Conservation (phyloP, 2,797 vertebrate genomes). For the Oryzias dopingdopingensis region DNA sequence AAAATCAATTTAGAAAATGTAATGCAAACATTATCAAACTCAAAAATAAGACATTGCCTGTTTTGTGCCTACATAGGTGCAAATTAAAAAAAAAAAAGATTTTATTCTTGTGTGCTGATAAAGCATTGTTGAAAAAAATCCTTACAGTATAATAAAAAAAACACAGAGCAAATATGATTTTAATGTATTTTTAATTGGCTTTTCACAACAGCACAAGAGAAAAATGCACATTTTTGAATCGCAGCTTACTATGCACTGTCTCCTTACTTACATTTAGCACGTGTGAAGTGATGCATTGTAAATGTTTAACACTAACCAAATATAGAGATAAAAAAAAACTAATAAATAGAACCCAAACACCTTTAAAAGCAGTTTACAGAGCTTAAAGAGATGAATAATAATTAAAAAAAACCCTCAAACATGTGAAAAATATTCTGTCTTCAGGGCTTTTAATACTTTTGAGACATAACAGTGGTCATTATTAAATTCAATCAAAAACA, state of each 20-base stretch:
- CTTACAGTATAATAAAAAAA: no score
- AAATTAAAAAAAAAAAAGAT: no score
- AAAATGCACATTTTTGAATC: slow-evolving; percentile 50
- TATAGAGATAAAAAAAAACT: slow-evolving; percentile 4
- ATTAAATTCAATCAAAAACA: slow-evolving; percentile 10
- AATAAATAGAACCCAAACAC: slow-evolving; percentile 8
- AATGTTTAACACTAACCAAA: slow-evolving; percentile 11
- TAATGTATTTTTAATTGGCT: neutral
- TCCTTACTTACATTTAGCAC: slow-evolving; percentile 19
- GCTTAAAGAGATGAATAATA: slow-evolving; percentile 15
- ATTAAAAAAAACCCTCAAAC: slow-evolving; percentile 10
- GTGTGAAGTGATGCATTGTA: slow-evolving; percentile 7
- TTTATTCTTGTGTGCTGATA: no score
- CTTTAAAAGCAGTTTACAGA: slow-evolving; percentile 6
- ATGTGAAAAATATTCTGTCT: slow-evolving; percentile 3
- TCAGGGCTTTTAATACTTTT: slow-evolving; percentile 17
- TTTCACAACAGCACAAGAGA: slow-evolving; percentile 50
- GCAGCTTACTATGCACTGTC: slow-evolving; percentile 36
- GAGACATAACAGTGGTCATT: slow-evolving; percentile 11
- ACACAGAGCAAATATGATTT: no score
- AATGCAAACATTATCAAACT: no score
- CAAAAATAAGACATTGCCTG: no score
- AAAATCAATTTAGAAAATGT: no score
- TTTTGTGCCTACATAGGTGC: no score
- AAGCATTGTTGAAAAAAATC: no score